Conservation (phyloP, 2,113 vertebrate species). For the Pandion haliaetus region DNA sequence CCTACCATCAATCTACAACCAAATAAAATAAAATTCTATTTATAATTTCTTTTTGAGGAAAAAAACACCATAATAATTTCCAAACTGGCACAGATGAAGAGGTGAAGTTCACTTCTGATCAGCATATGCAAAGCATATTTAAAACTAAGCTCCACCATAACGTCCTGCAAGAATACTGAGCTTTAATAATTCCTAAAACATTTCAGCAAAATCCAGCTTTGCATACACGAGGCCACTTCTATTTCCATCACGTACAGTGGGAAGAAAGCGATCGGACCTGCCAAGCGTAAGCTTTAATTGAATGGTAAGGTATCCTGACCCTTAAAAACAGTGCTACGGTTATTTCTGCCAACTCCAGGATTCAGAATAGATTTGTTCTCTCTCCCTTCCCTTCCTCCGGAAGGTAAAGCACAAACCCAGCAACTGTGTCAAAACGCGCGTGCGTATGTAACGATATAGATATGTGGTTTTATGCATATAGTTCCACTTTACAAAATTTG, state of each 20-base stretch:
- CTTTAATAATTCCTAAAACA: not conserved
- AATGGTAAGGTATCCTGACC: rapidly evolving
- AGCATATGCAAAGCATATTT: slow-evolving; percentile 8
- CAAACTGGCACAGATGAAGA: not conserved
- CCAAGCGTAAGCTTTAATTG: rapidly evolving
- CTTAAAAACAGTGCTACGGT: rapidly evolving
- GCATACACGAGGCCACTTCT: not conserved
- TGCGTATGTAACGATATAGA: rapidly evolving
- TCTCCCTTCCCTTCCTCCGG: not conserved
- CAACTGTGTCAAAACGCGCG: rapidly evolving
- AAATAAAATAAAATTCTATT: not conserved
- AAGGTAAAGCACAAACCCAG: rapidly evolving
- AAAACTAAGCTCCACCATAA: not conserved
- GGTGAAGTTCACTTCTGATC: not conserved
- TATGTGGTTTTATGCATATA: not conserved
- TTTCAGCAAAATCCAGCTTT: not conserved
- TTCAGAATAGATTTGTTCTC: rapidly evolving
- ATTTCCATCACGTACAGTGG: rapidly evolving
- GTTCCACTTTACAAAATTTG: not conserved
- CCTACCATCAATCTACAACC: not conserved
- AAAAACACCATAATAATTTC: not conserved
- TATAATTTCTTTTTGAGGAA: not conserved
- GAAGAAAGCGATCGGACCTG: not conserved
- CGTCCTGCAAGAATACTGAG: not conserved
- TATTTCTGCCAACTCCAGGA: not conserved